Evolutionary conservation across 2,797 vertebrate genomes (phyloP), one percentile per base, ranked within the genome.

Genomic region (Pseudomugil tenellus): DNA sequence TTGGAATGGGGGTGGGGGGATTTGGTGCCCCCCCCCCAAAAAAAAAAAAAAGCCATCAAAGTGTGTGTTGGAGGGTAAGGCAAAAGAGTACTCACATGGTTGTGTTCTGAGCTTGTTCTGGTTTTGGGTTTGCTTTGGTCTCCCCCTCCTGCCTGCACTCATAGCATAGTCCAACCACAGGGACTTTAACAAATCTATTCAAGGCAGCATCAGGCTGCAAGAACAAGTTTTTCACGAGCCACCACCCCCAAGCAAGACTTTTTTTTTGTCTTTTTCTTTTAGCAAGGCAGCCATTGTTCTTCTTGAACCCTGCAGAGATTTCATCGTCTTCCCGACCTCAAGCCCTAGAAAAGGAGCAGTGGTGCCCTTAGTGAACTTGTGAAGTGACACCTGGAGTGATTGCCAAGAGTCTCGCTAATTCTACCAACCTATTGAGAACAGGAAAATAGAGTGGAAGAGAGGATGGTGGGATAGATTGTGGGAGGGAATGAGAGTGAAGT

Each of bases 131-230:
- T 83, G 91, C 90, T 91, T 93, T 87, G 89, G 91, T 90, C 92
- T 93, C 90, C 89, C 92, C 93, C 89, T 89, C 39, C 92, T 88
- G 89, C 91, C 89, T 92, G 91, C 85, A 91, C 81, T 92, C 93
- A 95, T 96, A 94, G 95, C 95, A 95, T 95, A 95, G 94, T 95
- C 94, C 96, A 95, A 94, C 95, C 92, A 90, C 91, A 89, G 93
- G 91, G 94, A 90, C 91, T 95, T 97, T 97, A 96, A 96, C 96
- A 96, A 96, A 96, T 96, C 96, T 96, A 96, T 98, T 97, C 96
- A 96, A 93, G 90, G 25, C 86, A 74, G 86, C 91, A 86, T 78
- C 92, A 89, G 93, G 88, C 92, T 86, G 85, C 88, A 89, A 85
- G 94, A 95, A 93, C 95, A 94, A 79, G 91, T 94, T 94, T 90